Evolutionary conservation across 2,888 invertebrate genomes (phyloP), one percentile per base, ranked within the genome.

Genomic region (Pardosa pseudoannulata): DNA sequence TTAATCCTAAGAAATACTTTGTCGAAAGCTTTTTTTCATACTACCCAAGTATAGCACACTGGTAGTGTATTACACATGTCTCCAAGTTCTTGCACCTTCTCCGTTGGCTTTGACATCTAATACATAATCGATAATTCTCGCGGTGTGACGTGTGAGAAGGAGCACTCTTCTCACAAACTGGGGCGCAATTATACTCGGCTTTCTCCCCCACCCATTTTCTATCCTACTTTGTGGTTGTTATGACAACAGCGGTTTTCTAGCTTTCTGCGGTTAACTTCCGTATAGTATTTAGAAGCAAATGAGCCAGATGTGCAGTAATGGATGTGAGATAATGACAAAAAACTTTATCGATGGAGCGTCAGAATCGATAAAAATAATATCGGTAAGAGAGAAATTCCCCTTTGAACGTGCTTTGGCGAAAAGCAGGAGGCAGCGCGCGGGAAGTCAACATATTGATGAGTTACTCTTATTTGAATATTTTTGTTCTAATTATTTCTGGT

Each of bases 71-170:
- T 56, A 56, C 56, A 56, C 23, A 3, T 56, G 7, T 56, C 23
- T 11, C 23, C 23, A 16, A 2, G 1, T 23, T 23, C 3, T 19
- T 16, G 13, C 11, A 2, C 16, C 16, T 16, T 2, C 46, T 16
- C 46, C 23, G 5, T 5, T 56, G 56, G 23, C 56, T 56, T 23
- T 23, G 23, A 56, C 56, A 23, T 23, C 65, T 79, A 72, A 79
- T 79, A 79, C 23, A 65, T 64, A 79, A 79, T 79, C 79, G 79
- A 72, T 79, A 72, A 41, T 31, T 46, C 39, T 5, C 50, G 28
- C 16, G 23, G 65, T 46, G 65, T 72, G 72, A 73, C 72, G 64
- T 27, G 79, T 23, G 32, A 67, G n/a, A 64, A 28, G 36, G 79
- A 41, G 71, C 62, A 64, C 46, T 46, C 29, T 32, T 72, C 72